phyloP scores from a whole-genome alignment of 2,888 invertebrate genomes.

The Neoaliturus tenellus region DNA sequence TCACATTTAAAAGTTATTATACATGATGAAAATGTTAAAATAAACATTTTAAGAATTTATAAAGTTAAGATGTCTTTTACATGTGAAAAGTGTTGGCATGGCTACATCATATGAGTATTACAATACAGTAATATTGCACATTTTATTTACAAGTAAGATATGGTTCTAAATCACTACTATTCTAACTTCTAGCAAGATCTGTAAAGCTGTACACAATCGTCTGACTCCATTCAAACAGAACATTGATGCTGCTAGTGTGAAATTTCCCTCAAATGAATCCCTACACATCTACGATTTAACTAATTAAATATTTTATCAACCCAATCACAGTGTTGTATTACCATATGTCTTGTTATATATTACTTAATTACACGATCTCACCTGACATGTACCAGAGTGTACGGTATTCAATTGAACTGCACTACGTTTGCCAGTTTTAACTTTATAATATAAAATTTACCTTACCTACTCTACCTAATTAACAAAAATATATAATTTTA shows the following conservation, averaged over 20 bases:
- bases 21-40: too few species aligned
- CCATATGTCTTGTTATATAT: constrained; percentile 49
- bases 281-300: constrained; percentile 9
- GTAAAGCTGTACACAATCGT: constrained; percentile 1
- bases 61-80: too few species aligned
- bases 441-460: constrained; percentile 12
- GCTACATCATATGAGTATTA: constrained; percentile 6
- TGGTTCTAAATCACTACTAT: not conserved
- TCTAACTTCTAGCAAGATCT: not conserved
- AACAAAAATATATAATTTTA: constrained; percentile 35
- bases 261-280: constrained; percentile 31
- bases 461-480: constrained; percentile 9
- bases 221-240: constrained; percentile 47
- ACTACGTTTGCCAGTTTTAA: constrained; percentile 20
- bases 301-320: constrained; percentile 37
- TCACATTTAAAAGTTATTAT: too few species aligned
- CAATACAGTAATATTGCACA: constrained; percentile 11
- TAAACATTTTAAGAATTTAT: too few species aligned
- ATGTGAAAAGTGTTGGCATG: not conserved
- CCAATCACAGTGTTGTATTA: constrained; percentile 48
- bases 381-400: constrained; percentile 50
- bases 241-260: constrained; percentile 19
- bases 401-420: not conserved
- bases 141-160: not conserved
- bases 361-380: constrained; percentile 45